Base-by-base conservation (phyloP, 2,888 invertebrate species). In the Halictus ligatus region DNA sequence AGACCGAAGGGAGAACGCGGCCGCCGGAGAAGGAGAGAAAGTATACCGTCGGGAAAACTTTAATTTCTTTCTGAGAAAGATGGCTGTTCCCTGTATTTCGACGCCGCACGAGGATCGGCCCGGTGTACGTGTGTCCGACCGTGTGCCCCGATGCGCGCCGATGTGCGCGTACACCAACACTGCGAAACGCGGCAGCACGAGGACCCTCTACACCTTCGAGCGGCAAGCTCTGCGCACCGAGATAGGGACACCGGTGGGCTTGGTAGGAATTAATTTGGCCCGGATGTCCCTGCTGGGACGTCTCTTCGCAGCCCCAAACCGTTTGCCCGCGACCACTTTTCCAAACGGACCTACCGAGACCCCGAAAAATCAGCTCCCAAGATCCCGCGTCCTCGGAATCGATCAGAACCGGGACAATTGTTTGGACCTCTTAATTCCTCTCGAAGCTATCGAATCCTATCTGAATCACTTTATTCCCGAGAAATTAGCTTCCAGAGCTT, bases 61-160 rank as follows among this genome's bases (percentile, higher is more conserved):
- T 94, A 94, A 94, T 94, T 94, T 93, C 93, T 93, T 94, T 93
- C 93, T 85, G 89, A 90, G 92, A 93, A 93, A 91, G 93, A 93
- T 94, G 92, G 92, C 92, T 91, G 90, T 90, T 90, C 92, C 91
- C 89, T 89, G 88, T 87, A 90, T 87, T 91, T 89, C 72, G 84
- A 81, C 86, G 80, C 84, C 83, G 87, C 84, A 83, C 84, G 80
- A 89, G 90, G 85, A 88, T 89, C 86, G 85, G 75, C 75, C 71
- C 73, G 78, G 25, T 21, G 21, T 50, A 15, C 15, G 18, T 18
- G 50, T 7, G 18, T 7, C 7, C 50, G 50, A 50, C 18, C 18
- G 50, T 50, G 50, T 8, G 8, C 50, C 8, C 8, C 50, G 50
- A 50, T 79, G 43, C 67, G 60, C 79, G 40, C 48, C 71, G 35